Percentiles rank a stretch among this genome's conserved stretches.
Evolutionary conservation across 2,888 invertebrate genomes (phyloP).

Genomic region (Mechanitis messenoides): DNA sequence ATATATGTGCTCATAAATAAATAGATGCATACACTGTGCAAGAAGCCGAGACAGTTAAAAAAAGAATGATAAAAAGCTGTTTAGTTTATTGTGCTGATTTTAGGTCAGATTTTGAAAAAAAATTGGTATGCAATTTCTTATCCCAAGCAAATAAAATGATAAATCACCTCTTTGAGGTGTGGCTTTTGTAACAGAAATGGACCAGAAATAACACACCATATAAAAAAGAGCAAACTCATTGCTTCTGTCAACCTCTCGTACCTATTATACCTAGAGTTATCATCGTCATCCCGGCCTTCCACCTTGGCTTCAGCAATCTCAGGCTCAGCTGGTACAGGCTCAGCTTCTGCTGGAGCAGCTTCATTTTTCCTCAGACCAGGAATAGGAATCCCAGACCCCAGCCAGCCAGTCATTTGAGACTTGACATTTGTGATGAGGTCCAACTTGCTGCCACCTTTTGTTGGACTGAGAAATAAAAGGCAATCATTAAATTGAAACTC

Average conservation of each 20-base stretch:
- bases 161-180: slow-evolving; percentile 21
- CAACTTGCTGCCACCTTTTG: slow-evolving; percentile 82
- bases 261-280: slow-evolving; percentile 90
- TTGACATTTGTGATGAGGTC: slow-evolving; percentile 92
- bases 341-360: slow-evolving; percentile 62
- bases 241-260: slow-evolving; percentile 78
- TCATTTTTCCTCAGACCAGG: slow-evolving; percentile 85
- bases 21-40: slow-evolving; percentile 22
- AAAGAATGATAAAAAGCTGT: slow-evolving; percentile 21
- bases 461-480: slow-evolving; percentile 74
- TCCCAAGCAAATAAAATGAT: slow-evolving; percentile 6
- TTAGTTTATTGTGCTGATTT: slow-evolving; percentile 13
- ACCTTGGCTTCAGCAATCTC: slow-evolving; percentile 60
- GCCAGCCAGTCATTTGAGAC: slow-evolving; percentile 90
- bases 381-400: slow-evolving; percentile 84
- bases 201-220: slow-evolving; percentile 38
- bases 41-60: slow-evolving; percentile 23
- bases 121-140: slow-evolving; percentile 32
- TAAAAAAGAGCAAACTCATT: slow-evolving; percentile 63
- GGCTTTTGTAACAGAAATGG: slow-evolving; percentile 10
- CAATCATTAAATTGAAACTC: slow-evolving; percentile 7
- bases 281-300: slow-evolving; percentile 85
- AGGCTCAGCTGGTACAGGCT: slow-evolving; percentile 61
- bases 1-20: slow-evolving; percentile 15
- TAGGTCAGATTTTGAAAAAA: slow-evolving; percentile 13